Evolutionary conservation across 2,797 vertebrate species (phyloP), one percentile per base, ranked within the genome.

Genomic region (Perodicticus potto): DNA sequence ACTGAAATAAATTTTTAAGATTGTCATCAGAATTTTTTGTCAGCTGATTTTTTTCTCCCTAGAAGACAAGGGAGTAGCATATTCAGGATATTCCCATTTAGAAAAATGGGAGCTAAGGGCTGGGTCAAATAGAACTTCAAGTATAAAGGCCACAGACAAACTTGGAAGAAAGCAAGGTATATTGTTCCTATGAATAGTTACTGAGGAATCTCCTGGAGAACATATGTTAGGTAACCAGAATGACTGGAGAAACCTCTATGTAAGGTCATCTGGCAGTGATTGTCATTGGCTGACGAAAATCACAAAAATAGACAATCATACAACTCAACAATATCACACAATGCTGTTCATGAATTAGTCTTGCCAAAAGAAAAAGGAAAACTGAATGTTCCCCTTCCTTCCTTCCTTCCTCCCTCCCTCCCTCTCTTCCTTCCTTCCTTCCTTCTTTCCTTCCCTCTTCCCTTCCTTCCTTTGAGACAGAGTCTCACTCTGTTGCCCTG

Each of bases 231-330:
- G 63, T 83, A 37, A 17, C 95, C 37, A 76, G 25, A 88, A 59
- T 86, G n/a, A 82, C 32, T 22, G 10, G 16, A 70, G 25, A 94
- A 82, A 86, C 12, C 27, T 77, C 34, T 9, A 9, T 4, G 7
- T 55, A 77, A 85, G 43, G n/a, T 81, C n/a, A 83, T 20, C 53
- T 80, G 57, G 73, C 63, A 84, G 43, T 61, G 59, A 91, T 84
- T 93, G 85, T 82, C 22, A 83, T 9, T 45, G 27, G 14, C 76
- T 91, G 63, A 88, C 78, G 84, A 90, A 91, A 96, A 78, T 74
- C 74, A 89, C 59, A 81, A 45, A 88, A 88, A 70, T 53, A 80
- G 37, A 95, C 17, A 70, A 34, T 29, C 14, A 70, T 77, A 57
- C 40, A 86, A 43, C 61, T 83, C 89, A 43, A 89, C 34, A 77